Conservation (phyloP, 2,113 vertebrate genomes). For the Nesoenas mayeri region DNA sequence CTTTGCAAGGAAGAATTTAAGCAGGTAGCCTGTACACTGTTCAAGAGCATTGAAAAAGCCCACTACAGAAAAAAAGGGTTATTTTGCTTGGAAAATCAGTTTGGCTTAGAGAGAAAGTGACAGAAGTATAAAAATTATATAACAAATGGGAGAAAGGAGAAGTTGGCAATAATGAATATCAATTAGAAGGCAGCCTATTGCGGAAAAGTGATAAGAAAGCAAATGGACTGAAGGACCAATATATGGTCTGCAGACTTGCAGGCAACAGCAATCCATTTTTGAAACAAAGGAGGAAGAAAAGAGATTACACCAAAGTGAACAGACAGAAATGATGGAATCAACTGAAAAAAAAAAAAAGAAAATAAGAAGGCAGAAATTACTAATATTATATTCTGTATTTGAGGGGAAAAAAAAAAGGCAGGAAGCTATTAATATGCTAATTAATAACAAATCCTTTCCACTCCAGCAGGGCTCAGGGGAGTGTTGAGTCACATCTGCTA, state of each 20-base stretch:
- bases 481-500: neutral
- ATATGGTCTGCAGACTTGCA: neutral
- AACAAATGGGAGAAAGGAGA: neutral
- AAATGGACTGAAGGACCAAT: neutral
- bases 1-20: neutral
- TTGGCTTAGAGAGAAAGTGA: neutral
- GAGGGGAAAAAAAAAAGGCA: neutral
- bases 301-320: neutral
- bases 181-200: neutral
- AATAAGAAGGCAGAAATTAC: neutral
- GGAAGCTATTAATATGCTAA: slow-evolving; percentile 19
- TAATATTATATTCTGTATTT: neutral
- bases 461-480: neutral
- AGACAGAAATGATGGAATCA: neutral
- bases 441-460: slow-evolving; percentile 2
- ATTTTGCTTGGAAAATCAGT: neutral
- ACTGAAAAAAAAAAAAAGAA: neutral
- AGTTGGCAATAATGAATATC: neutral
- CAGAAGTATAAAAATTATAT: neutral
- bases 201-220: neutral
- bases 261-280: neutral
- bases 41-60: neutral
- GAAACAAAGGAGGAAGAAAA: neutral
- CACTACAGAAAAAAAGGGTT: neutral
- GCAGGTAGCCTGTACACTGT: neutral